A percentile compares a stretch with the other conserved stretches of the same genome.
phyloP scores from a whole-genome alignment of 2,113 vertebrate species.

The Chaetops frenatus region DNA sequence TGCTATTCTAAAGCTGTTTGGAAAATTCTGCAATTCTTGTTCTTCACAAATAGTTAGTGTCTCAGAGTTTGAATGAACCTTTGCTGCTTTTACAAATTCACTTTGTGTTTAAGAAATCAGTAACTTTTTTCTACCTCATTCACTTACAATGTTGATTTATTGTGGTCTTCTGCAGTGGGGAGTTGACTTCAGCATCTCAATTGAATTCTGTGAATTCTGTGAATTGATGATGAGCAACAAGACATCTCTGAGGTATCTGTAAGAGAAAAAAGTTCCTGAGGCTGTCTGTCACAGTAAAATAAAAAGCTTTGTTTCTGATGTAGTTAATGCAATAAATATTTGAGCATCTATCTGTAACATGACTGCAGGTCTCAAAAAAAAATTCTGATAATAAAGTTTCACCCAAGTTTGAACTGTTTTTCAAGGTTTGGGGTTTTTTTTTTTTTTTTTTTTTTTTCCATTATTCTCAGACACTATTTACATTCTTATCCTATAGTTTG shows the following conservation, averaged over 20 bases:
- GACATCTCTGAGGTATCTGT: background rate
- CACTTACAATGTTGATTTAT: background rate
- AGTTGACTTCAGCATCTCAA: background rate
- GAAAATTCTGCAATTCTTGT: background rate
- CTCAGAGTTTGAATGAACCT: background rate
- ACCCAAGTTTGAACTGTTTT: background rate
- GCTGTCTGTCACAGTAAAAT: background rate
- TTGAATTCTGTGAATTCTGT: no score
- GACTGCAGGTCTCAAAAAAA: fast-evolving
- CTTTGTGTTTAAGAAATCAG: background rate
- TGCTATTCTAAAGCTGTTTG: background rate
- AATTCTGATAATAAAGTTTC: background rate
- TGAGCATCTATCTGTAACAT: background rate
- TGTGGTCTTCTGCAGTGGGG: background rate
- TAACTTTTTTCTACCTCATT: background rate
- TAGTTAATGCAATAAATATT: background rate
- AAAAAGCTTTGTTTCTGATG: background rate
- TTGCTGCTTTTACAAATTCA: background rate
- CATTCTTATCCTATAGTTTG: background rate
- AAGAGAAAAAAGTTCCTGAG: background rate
- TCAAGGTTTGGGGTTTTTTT: background rate
- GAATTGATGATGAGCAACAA: background rate
- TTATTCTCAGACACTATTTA: background rate
- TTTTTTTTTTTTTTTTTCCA: background rate
- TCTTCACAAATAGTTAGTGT: background rate